Base-by-base conservation (phyloP, 1,140 invertebrate species). In the Heliconius hermathena region DNA sequence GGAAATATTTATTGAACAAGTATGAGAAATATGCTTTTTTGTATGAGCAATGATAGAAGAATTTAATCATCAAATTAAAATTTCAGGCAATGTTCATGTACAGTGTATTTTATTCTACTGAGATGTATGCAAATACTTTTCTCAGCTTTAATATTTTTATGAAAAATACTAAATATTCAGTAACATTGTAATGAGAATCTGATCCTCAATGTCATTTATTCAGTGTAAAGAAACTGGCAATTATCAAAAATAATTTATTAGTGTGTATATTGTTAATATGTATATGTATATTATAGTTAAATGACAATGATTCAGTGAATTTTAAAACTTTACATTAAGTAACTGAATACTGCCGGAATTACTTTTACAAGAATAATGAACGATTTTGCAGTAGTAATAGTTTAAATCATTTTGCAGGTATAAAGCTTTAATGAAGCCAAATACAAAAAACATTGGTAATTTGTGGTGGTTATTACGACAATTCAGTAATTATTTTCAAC, bases 11-110 rank as follows among this genome's bases (percentile, higher is more conserved):
- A 83, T 79, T 81, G 71, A 80, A 78, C 74, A 74, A 78, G 71
- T 54, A 79, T 75, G 73, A 78, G 49, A 82, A 84, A 80, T 76
- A 73, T 87, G 83, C 84, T 84, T 81, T 81, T 81, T 83, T 77
- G 60, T 66, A 66, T 29, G 60, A 66, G 60, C 60, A 66, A 66
- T 66, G 60, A 66, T 66, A 66, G 60, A 29, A 26, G 60, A 66
- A 66, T 66, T 66, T 66, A 66, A 66, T 66, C 60, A 29, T 66
- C 26, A 66, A 66, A 16, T 66, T 66, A 4, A 66, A 66, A 66
- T 66, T 66, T 66, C 60, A 29, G 60, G 60, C 60, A 29, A 66
- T 22, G 22, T 66, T 66, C 22, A 66, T 66, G 60, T 66, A 29
- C 60, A 66, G 60, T 66, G 60, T 66, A 66, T 76, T 54, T 73